Conservation (phyloP, 2,888 invertebrate genomes). For the Lomographa bimaculata region DNA sequence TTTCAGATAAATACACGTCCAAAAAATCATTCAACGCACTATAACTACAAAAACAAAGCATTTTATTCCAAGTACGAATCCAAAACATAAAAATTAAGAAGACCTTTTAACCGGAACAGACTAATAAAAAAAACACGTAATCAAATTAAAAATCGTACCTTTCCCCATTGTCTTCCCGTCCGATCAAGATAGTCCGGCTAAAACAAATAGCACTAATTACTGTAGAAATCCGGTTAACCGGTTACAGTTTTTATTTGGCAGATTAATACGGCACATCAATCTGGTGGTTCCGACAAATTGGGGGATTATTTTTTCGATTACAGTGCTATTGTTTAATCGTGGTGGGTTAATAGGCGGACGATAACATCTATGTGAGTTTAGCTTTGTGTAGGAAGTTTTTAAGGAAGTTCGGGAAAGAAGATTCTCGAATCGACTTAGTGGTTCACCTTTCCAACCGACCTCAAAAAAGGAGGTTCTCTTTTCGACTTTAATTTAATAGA, state of each 20-base stretch:
- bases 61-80: too few species aligned
- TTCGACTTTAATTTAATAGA: too few species aligned
- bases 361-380: slow-evolving; percentile 55
- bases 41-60: too few species aligned
- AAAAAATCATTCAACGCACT: too few species aligned
- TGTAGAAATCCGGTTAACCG: slow-evolving; percentile 68
- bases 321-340: slow-evolving; percentile 75
- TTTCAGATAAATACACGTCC: too few species aligned
- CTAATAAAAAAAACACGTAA: slow-evolving; percentile 58
- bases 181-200: slow-evolving; percentile 65
- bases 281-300: slow-evolving; percentile 66
- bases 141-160: slow-evolving; percentile 64
- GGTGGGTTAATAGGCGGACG: slow-evolving; percentile 62
- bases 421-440: too few species aligned
- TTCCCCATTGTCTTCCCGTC: slow-evolving; percentile 69
- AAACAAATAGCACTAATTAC: slow-evolving; percentile 82
- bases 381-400: too few species aligned
- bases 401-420: too few species aligned
- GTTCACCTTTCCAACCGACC: too few species aligned
- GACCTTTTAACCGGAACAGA: slow-evolving; percentile 32
- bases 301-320: slow-evolving; percentile 81
- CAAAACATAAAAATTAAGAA: slow-evolving; percentile 20
- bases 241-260: slow-evolving; percentile 68
- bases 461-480: too few species aligned
- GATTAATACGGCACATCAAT: slow-evolving; percentile 70